A percentile compares a stretch with the other conserved stretches of the same genome.
These are phyloP conservation scores for Calosoma granatense DNA, from an alignment of 1,140 invertebrate genomes.

Conservation along the genomic window DNA sequence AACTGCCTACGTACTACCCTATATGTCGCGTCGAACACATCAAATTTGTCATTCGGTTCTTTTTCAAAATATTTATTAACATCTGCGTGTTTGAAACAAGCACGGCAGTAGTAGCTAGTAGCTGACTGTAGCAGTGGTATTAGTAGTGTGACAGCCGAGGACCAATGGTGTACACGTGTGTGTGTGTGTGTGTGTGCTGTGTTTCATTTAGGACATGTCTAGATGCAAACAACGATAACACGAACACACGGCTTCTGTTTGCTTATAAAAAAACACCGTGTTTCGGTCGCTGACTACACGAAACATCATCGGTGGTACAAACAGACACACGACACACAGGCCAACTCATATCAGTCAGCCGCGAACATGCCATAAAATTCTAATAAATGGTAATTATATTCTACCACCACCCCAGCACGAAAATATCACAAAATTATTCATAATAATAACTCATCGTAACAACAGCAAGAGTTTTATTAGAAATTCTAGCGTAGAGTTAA, in stretches of 20 bases:
- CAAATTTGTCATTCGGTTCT: slow-evolving; percentile 1
- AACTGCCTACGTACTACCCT: slow-evolving; percentile 1
- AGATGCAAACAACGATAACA: background rate
- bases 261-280: slow-evolving; percentile 6
- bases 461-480: too few relatives aligned
- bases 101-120: background rate
- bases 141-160: background rate
- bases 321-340: background rate
- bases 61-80: slow-evolving; percentile 7
- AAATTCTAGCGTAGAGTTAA: background rate
- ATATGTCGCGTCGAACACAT: slow-evolving; percentile 1
- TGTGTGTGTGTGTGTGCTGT: background rate
- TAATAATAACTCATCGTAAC: slow-evolving; percentile 8
- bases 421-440: slow-evolving; percentile 6
- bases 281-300: slow-evolving; percentile 3
- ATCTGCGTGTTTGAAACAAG: background rate
- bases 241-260: background rate
- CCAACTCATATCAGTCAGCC: background rate
- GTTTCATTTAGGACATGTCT: background rate
- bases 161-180: background rate
- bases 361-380: slow-evolving; percentile 4
- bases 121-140: background rate
- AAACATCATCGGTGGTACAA: background rate
- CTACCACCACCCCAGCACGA: background rate
- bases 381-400: slow-evolving; percentile 9